Evolutionary conservation across 1,140 invertebrate genomes (phyloP).

Genomic region (Bombus picipes): DNA sequence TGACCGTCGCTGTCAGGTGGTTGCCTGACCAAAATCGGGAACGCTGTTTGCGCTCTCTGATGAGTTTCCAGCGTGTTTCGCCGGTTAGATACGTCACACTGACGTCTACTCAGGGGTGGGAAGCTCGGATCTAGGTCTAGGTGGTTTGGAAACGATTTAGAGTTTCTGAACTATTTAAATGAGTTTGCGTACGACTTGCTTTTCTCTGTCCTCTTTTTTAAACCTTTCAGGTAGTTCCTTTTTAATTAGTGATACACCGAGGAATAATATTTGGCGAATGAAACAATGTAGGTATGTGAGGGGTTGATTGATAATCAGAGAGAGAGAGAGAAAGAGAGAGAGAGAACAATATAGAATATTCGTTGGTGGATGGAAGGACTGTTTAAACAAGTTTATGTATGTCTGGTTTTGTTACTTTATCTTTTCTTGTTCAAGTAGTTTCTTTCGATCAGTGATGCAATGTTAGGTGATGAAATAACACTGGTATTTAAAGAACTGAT

Average conservation of each 20-base stretch:
- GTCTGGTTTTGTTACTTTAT: no score
- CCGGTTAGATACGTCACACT: background rate
- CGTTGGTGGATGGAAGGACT: no score
- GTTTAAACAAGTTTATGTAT: no score
- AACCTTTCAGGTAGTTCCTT: background rate
- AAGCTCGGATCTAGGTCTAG: background rate
- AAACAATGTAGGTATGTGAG: background rate
- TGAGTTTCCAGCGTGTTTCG: conserved; percentile 9
- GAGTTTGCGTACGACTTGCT: no score
- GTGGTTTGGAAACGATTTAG: background rate
- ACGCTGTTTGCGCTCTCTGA: conserved; percentile 4
- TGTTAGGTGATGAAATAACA: no score
- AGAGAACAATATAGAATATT: no score
- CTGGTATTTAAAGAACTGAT: no score
- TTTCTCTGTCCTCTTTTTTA: background rate
- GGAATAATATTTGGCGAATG: background rate
- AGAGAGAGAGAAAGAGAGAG: no score
- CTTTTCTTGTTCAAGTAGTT: no score
- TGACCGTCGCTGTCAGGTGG: conserved; percentile 15
- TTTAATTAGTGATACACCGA: background rate
- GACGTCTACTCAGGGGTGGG: no score
- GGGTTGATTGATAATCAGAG: background rate
- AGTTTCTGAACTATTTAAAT: background rate
- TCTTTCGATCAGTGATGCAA: no score
- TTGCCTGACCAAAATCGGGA: conserved; percentile 41